phyloP scores from a whole-genome alignment of 2,888 invertebrate species.

The Eupithecia vulgata region DNA sequence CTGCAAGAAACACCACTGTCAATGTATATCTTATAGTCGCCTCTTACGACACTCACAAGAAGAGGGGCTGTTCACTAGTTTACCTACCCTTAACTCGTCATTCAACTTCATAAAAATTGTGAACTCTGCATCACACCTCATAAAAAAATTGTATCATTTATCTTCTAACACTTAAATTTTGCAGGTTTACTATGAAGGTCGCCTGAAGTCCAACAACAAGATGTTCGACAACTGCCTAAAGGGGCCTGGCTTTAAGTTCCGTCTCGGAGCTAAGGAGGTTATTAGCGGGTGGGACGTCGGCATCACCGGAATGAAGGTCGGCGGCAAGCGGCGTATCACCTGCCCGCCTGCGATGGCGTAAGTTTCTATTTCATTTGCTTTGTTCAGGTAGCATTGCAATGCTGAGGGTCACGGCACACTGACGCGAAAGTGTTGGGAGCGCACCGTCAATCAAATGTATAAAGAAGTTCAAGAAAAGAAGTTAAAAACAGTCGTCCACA shows the following conservation, averaged over 20 bases:
- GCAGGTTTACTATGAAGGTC: conserved; percentile 93
- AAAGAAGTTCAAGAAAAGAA: neutral
- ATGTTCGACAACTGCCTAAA: conserved; percentile 91
- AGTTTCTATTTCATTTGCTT: conserved; percentile 64
- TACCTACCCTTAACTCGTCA: too few species aligned
- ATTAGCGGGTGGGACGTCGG: conserved; percentile 96
- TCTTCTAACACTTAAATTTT: neutral
- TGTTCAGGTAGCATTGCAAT: neutral
- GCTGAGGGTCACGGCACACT: neutral
- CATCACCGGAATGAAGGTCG: conserved; percentile 96
- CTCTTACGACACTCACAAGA: too few species aligned
- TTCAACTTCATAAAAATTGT: too few species aligned
- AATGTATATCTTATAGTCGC: too few species aligned
- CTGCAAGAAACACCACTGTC: too few species aligned
- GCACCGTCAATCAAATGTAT: neutral
- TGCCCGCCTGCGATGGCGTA: conserved; percentile 95
- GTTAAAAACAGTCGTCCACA: neutral
- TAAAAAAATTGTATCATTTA: neutral
- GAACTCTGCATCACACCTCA: too few species aligned
- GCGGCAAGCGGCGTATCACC: conserved; percentile 93
- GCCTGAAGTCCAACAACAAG: conserved; percentile 92
- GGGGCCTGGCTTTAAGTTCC: conserved; percentile 94
- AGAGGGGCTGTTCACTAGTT: too few species aligned
- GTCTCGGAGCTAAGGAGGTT: conserved; percentile 92
- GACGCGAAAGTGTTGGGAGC: neutral